These are phyloP conservation scores for Acrocephalus kingi DNA, from an alignment of 2,113 vertebrate genomes.

Conservation along the genomic window DNA sequence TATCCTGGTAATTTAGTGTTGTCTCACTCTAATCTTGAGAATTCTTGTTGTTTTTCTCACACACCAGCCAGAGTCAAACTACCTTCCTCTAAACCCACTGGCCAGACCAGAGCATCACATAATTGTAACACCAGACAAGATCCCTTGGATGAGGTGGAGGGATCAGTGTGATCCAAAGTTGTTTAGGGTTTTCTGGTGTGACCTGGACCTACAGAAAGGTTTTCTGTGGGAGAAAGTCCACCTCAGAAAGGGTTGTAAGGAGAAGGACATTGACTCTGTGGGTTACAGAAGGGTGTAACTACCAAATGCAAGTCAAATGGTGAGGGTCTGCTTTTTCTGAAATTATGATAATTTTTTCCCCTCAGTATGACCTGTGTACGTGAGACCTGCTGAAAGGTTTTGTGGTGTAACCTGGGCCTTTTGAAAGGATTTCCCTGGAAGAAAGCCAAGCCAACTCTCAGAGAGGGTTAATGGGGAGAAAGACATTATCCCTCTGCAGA, in stretches of 20 bases:
- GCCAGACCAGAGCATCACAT: fast-evolving
- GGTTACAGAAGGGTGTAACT: neutral
- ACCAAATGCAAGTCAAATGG: neutral
- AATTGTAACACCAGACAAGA: neutral
- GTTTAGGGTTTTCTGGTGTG: neutral
- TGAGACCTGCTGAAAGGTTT: neutral
- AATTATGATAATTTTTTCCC: neutral
- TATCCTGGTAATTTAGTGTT: neutral
- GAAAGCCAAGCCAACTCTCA: neutral
- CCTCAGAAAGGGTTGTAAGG: neutral
- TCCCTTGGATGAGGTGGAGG: neutral
- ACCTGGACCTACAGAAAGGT: neutral
- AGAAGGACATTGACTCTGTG: neutral
- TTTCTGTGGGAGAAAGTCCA: neutral
- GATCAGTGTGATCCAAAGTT: neutral
- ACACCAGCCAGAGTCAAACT: neutral
- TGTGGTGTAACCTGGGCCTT: neutral
- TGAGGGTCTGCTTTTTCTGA: neutral
- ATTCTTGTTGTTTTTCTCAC: neutral
- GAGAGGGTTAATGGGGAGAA: neutral
- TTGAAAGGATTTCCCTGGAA: neutral
- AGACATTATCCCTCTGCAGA: neutral
- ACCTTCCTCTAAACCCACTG: neutral
- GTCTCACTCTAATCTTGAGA: neutral
- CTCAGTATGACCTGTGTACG: neutral